These are phyloP conservation scores for Leptopilina clavipes DNA, from an alignment of 1,140 invertebrate genomes.

Conservation along the genomic window DNA sequence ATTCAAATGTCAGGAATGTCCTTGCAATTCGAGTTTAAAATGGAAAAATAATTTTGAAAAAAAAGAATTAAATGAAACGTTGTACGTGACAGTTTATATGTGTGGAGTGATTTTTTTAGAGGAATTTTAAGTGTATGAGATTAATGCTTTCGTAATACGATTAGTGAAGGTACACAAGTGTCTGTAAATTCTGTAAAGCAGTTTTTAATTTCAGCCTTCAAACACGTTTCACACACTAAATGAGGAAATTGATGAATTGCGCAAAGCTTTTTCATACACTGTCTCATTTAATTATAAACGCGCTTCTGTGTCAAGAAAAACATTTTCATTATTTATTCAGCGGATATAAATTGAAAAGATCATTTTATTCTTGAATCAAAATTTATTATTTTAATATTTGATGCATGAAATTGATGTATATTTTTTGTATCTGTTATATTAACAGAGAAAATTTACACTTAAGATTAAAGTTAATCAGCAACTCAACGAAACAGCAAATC, in stretches of 20 bases:
- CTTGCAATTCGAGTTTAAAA: too few species aligned
- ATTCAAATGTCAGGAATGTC: too few species aligned
- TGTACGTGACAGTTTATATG: too few species aligned
- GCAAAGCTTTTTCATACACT: background rate
- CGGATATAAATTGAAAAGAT: background rate
- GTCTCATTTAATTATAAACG: background rate
- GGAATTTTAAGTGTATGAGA: slow-evolving; percentile 25
- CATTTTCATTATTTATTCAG: background rate
- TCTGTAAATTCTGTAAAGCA: background rate
- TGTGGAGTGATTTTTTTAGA: background rate
- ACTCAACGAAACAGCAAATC: too few species aligned
- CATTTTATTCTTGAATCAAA: too few species aligned
- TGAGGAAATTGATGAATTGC: background rate
- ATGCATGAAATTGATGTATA: too few species aligned
- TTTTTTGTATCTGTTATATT: too few species aligned
- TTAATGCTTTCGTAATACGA: slow-evolving; percentile 18
- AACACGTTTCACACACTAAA: background rate
- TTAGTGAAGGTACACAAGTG: background rate
- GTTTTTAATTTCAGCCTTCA: slow-evolving; percentile 1
- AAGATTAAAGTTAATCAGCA: too few species aligned
- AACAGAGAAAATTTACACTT: too few species aligned
- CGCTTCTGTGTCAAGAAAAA: background rate
- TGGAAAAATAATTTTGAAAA: too few species aligned
- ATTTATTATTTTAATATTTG: too few species aligned
- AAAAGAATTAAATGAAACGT: too few species aligned